These are phyloP conservation scores for Stegastes partitus DNA, from an alignment of 2,113 vertebrate genomes.

Conservation along the genomic window DNA sequence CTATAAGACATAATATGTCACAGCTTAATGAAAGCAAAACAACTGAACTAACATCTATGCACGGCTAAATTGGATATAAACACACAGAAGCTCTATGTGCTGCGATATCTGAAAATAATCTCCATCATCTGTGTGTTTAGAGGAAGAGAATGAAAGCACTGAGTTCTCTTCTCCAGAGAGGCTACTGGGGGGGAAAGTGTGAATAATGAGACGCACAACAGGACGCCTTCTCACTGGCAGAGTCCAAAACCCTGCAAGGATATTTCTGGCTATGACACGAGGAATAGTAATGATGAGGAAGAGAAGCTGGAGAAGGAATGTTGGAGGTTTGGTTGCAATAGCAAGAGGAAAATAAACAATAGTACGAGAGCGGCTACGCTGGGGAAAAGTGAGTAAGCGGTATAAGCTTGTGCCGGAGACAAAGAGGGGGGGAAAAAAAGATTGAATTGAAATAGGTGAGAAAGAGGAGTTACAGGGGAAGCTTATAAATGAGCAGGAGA, in stretches of 20 bases:
- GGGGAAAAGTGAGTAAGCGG: slow-evolving; percentile 5
- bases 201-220: slow-evolving; percentile 40
- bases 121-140: background rate
- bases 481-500: slow-evolving; percentile 14
- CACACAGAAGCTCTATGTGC: background rate
- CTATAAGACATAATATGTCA: too few species aligned
- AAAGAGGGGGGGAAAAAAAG: slow-evolving; percentile 8
- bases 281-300: slow-evolving; percentile 31
- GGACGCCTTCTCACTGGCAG: slow-evolving; percentile 19
- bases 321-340: background rate
- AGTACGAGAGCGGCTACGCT: background rate
- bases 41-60: too few species aligned
- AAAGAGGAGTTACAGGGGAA: background rate
- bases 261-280: slow-evolving; percentile 32
- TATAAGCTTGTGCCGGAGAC: slow-evolving; percentile 1
- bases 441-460: background rate
- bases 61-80: too few species aligned
- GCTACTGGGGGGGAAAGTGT: background rate
- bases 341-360: background rate
- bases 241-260: slow-evolving; percentile 10
- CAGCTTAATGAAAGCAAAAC: too few species aligned
- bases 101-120: background rate
- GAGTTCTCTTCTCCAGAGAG: background rate
- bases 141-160: background rate
- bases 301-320: background rate